Evolutionary conservation across 2,888 invertebrate species (phyloP), one percentile per base, ranked within the genome.

Genomic region (Volucella inflata): DNA sequence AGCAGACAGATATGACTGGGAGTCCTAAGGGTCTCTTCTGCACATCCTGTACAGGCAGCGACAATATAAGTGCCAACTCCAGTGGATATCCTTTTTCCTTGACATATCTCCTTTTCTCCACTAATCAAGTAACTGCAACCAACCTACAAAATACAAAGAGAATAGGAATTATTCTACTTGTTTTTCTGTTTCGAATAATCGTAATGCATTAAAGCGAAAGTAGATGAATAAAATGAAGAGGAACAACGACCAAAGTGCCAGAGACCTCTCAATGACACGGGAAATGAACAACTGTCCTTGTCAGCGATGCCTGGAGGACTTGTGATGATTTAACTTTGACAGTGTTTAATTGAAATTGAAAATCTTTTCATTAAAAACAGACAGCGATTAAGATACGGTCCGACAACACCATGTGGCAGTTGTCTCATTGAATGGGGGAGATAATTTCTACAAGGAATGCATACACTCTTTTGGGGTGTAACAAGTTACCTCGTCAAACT

Each of bases 311-410:
- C 4, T 9, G 10, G 12, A 8, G 14, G 50, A 44, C 30, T 51
- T n/a, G 57, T 57, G 50, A 68, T 40, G 51, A 74, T 68, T 72
- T 21, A 71, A 57, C 78, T 68, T 79, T 79, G 75, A 79, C 79
- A 75, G 79, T 79, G 79, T 84, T 79, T 79, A 84, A 79, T 84
- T 79, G 83, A 82, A 82, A 72, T 77, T 83, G 72, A 64, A 83
- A 30, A 70, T 75, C 65, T 75, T 75, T 79, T 46, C 64, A 64
- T 78, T 83, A 57, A 68, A 62, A 16, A 50, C 44, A 68, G 38
- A 40, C 64, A 59, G 53, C 21, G 44, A 10, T 14, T 65, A 44
- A 64, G 2, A 30, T 1, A 48, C 44, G 44, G 30, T 14, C 11
- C 3, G 30, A n/a, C 11, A n/a, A 44, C 12, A 16, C n/a, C 21